Evolutionary conservation across 2,113 vertebrate species (phyloP), one percentile per base, ranked within the genome.

Genomic region (Xiphophorus maculatus): DNA sequence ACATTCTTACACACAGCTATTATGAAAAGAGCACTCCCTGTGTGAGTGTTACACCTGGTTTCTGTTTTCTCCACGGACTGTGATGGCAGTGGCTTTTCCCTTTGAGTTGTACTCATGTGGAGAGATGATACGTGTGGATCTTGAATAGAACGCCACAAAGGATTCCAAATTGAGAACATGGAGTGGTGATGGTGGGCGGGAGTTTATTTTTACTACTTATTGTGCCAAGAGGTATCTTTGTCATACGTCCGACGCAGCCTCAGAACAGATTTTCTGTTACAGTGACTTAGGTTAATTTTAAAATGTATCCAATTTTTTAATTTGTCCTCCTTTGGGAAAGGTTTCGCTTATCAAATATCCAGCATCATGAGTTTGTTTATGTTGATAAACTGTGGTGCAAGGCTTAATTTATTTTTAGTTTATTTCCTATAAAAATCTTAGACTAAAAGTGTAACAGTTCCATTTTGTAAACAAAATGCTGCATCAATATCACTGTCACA

Each of bases 71-170:
- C 79, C 86, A 86, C 28, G 84, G 76, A 76, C 74, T 73, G 73
- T 86, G 72, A 77, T 69, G 79, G 65, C 77, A 37, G 74, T n/a
- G 74, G 76, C 82, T 71, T 87, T 90, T 89, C 77, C 81, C 85
- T 91, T 93, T 93, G 76, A 92, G 71, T 30, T 83, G 71, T 90
- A 83, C 78, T 93, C 90, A 90, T 88, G 91, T 90, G 87, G 84
- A 91, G 90, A 92, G 87, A 88, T 83, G 91, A 93, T 92, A 93
- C 91, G 91, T 93, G 91, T 90, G 89, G 88, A 74, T 87, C 63
- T 71, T 93, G 93, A 95, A 94, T 91, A 93, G 91, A 91, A 66
- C 29, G 40, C 70, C 78, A 93, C 92, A 93, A 94, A 91, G 90
- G 85, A 84, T 87, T 90, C 84, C 64, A 87, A 87, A 82, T 81